phyloP scores from a whole-genome alignment of 2,113 vertebrate species.

The Takifugu bimaculatus region DNA sequence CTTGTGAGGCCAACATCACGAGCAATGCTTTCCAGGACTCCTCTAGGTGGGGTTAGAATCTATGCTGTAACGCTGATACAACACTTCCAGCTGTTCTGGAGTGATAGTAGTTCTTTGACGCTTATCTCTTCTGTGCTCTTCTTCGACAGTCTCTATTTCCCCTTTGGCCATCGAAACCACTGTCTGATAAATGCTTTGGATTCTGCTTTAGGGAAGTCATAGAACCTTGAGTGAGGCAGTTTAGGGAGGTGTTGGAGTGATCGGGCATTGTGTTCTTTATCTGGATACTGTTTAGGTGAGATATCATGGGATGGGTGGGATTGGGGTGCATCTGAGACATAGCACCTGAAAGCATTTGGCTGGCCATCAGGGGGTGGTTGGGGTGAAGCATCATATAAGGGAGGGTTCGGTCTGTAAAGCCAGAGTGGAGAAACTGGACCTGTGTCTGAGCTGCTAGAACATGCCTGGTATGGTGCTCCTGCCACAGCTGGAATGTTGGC shows the following conservation, averaged over 20 bases:
- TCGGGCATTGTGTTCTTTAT: constrained; percentile 62
- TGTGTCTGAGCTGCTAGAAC: constrained; percentile 94
- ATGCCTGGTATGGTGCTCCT: constrained; percentile 97
- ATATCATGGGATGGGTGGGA: constrained; percentile 80
- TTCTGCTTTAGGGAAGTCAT: constrained; percentile 88
- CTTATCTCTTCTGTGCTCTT: constrained; percentile 94
- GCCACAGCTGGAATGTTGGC: constrained; percentile 94
- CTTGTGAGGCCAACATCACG: constrained; percentile 96
- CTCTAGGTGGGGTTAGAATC: constrained; percentile 97
- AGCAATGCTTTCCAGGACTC: constrained; percentile 96
- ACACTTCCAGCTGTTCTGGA: constrained; percentile 94
- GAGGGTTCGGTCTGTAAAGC: constrained; percentile 90
- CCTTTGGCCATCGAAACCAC: constrained; percentile 81
- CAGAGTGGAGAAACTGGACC: constrained; percentile 92
- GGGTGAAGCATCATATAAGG: constrained; percentile 97
- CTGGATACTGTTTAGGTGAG: constrained; percentile 65
- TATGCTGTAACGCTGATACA: constrained; percentile 95
- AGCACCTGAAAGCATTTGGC: constrained; percentile 89
- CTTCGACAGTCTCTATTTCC: constrained; percentile 80
- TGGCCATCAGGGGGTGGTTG: constrained; percentile 88
- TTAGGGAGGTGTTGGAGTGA: constrained; percentile 42
- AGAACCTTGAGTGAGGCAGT: constrained; percentile 80
- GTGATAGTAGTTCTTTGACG: constrained; percentile 96
- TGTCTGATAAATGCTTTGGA: constrained; percentile 87
- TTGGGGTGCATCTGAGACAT: constrained; percentile 85